These are phyloP conservation scores for Cabera pusaria DNA, from an alignment of 2,888 invertebrate species.

Conservation along the genomic window DNA sequence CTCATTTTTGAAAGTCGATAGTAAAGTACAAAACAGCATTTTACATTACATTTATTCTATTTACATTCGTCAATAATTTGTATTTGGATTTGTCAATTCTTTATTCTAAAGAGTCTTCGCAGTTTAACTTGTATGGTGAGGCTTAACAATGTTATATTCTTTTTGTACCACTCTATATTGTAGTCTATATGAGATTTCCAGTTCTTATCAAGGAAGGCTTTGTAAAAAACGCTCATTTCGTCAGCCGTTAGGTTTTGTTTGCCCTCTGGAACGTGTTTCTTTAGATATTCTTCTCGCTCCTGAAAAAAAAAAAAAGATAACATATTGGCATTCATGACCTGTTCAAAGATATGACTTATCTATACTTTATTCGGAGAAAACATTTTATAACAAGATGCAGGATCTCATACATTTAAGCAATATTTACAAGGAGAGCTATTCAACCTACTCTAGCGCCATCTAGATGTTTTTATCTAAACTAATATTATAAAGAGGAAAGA, in stretches of 20 bases:
- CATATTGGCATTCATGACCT: constrained; percentile 9
- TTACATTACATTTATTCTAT: too few relatives aligned
- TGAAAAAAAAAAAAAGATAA: constrained; percentile 38
- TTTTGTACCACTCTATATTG: constrained; percentile 93
- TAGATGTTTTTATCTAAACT: too few relatives aligned
- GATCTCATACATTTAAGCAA: too few relatives aligned
- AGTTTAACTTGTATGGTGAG: constrained; percentile 85
- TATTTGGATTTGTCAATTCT: constrained; percentile 37
- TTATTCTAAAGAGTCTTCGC: constrained; percentile 58
- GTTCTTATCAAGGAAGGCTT: constrained; percentile 92
- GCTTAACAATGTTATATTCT: constrained; percentile 86
- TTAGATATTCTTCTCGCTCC: constrained; percentile 84
- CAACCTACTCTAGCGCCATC: too few relatives aligned
- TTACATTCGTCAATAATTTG: not conserved
- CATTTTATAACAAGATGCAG: too few relatives aligned
- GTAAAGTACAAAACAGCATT: too few relatives aligned
- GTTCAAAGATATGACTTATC: constrained; percentile 7
- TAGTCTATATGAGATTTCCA: constrained; percentile 89
- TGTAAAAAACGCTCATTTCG: constrained; percentile 95
- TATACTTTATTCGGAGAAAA: too few relatives aligned
- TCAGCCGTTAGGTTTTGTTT: constrained; percentile 87
- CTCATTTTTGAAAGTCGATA: too few relatives aligned
- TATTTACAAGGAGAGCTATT: too few relatives aligned
- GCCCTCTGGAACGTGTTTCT: constrained; percentile 67
- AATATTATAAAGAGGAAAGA: too few relatives aligned